These are phyloP conservation scores for Dendrocopos noguchii DNA, from an alignment of 2,113 vertebrate species.

Conservation along the genomic window DNA sequence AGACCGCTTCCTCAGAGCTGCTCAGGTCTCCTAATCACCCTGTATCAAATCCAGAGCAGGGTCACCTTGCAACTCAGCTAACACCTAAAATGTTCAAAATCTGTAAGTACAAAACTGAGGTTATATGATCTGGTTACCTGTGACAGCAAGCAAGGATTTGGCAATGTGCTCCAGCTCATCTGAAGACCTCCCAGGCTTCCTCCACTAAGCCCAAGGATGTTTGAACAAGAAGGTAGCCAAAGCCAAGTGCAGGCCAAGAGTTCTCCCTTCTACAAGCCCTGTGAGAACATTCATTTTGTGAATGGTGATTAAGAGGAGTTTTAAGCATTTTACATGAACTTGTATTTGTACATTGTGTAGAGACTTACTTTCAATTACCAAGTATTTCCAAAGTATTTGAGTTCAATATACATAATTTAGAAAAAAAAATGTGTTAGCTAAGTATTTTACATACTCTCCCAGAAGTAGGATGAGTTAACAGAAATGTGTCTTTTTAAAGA, in stretches of 20 bases:
- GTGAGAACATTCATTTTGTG: neutral
- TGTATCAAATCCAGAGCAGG: neutral
- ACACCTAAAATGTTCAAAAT: neutral
- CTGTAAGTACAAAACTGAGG: rapidly evolving
- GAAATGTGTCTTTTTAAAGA: neutral
- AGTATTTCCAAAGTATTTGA: neutral
- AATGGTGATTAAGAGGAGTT: neutral
- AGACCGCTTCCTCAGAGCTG: neutral
- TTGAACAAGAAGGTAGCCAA: neutral
- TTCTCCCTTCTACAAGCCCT: neutral
- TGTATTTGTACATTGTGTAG: rapidly evolving
- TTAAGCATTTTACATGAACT: neutral
- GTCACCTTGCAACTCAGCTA: neutral
- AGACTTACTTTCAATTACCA: neutral
- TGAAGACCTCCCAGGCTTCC: neutral
- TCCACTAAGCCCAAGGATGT: neutral
- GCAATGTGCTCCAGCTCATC: neutral
- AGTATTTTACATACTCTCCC: neutral
- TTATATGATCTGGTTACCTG: neutral
- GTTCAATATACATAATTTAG: neutral
- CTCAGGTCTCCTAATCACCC: neutral
- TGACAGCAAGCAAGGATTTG: neutral
- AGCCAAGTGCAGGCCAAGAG: neutral
- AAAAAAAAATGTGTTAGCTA: neutral
- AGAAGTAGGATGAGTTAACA: neutral